A percentile compares a stretch with the other conserved stretches of the same genome.
Conservation (phyloP, 2,888 invertebrate species). For the Chalcis sispes region DNA sequence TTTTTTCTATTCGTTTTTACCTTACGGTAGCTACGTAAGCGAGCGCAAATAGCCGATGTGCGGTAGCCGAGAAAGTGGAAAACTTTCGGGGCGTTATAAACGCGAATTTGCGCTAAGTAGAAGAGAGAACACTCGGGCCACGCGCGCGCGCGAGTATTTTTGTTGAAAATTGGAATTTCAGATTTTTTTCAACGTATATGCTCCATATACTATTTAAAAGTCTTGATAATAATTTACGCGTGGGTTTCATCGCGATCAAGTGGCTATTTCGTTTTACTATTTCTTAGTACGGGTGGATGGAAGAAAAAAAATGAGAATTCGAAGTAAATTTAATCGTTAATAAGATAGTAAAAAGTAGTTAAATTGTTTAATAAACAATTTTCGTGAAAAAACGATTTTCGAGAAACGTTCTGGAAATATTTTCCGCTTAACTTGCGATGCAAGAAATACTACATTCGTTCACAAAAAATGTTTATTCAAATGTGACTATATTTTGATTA, state of each 20-base stretch:
- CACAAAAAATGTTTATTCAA: too few species aligned
- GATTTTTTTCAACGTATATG: constrained; percentile 18
- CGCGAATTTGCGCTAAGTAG: constrained; percentile 37
- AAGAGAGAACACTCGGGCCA: background rate
- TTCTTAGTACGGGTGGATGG: background rate
- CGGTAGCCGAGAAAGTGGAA: constrained; percentile 30
- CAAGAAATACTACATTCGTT: too few species aligned
- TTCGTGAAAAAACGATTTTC: background rate
- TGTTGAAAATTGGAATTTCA: constrained; percentile 41
- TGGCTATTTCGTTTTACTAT: too few species aligned
- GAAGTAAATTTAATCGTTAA: background rate
- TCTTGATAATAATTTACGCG: constrained; percentile 27
- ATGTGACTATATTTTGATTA: too few species aligned
- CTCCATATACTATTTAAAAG: background rate
- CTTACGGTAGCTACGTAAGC: too few species aligned
- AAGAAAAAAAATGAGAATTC: background rate
- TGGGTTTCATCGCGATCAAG: constrained; percentile 15
- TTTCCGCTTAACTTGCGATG: too few species aligned
- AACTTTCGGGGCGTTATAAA: constrained; percentile 44
- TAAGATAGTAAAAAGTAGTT: background rate
- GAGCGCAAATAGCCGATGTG: constrained; percentile 27
- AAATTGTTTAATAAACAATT: background rate
- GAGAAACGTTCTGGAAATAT: too few species aligned
- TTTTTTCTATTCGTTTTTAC: too few species aligned
- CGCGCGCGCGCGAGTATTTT: too few species aligned